Evolutionary conservation across 2,888 invertebrate species (phyloP), one percentile per base, ranked within the genome.

Genomic region (Branchellion lobata): DNA sequence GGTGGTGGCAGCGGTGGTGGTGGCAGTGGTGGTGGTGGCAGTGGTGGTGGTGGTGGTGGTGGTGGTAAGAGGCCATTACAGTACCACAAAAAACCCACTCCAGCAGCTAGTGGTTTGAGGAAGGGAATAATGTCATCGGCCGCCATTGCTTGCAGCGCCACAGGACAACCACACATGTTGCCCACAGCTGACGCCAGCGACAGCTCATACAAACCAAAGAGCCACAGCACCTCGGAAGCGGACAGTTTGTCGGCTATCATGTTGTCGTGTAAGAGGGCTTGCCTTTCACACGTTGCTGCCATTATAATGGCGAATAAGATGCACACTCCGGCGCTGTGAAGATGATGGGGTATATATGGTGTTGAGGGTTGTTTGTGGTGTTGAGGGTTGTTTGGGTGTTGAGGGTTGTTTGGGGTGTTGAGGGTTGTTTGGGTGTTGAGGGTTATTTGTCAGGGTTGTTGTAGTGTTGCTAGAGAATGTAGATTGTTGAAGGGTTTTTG

Each of bases 171-270:
- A 68, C 40, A 68, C 27, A 79, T 27, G 79, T 68, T 79, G 0
- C 79, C 79, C 14, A 75, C 79, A 31, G 79, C 79, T 24, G 79
- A 40, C 0, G 79, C 57, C 31, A 79, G 36, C 0, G 79, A 79
- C 47, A 79, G 11, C 75, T 79, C 75, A 24, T 79, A 79, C 47
- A 79, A 21, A 14, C 79, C 79, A n/a, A 79, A 24, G 27, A 65
- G 57, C 79, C 79, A 79, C 18, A 79, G 34, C 24, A 68, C 18
- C 3, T 57, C 27, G 0, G 78, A 57, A n/a, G 68, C 78, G 0
- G 78, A 65, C 1, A 78, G 33, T 68, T 78, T 18, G 18, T 79
- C 75, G 1, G 75, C 79, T 34, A 79, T 79, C 79, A 75, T 65
- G 75, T 40, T 74, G 31, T 79, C 79, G 1, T 36, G 21, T 29